Conservation (phyloP, 1,140 invertebrate genomes). For the Cecropterus lyciades region DNA sequence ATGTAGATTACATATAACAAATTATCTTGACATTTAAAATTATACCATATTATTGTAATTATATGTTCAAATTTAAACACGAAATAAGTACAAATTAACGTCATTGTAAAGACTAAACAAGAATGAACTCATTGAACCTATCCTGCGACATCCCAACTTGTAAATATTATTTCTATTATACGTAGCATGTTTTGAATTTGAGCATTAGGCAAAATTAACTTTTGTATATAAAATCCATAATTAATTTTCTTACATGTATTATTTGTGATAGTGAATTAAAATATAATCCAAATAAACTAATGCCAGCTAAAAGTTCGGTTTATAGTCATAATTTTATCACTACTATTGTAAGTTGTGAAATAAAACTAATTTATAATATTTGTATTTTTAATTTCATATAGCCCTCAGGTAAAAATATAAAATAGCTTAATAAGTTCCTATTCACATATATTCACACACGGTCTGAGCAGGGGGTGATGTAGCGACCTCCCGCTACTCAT, state of each 20-base stretch:
- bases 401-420: no score
- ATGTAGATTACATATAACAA: no score
- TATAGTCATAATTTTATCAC: constrained; percentile 80
- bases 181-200: constrained; percentile 31
- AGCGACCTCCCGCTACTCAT: no score
- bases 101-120: constrained; percentile 7
- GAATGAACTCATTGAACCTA: constrained; percentile 21
- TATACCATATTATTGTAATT: no score
- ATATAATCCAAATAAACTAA: constrained; percentile 81
- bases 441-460: no score
- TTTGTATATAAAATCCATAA: constrained; percentile 65
- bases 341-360: constrained; percentile 79
- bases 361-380: constrained; percentile 79
- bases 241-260: constrained; percentile 58
- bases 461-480: no score
- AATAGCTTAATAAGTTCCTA: no score
- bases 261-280: constrained; percentile 75
- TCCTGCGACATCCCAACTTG: constrained; percentile 16
- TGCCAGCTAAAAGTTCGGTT: constrained; percentile 81
- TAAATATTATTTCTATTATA: constrained; percentile 39
- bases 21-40: no score
- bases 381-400: constrained; percentile 22
- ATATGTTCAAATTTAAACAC: background rate
- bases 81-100: constrained; percentile 35
- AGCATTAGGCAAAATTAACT: constrained; percentile 46